Evolutionary conservation across 2,113 vertebrate species (phyloP).

Genomic region (Drymodes brunneopygia): DNA sequence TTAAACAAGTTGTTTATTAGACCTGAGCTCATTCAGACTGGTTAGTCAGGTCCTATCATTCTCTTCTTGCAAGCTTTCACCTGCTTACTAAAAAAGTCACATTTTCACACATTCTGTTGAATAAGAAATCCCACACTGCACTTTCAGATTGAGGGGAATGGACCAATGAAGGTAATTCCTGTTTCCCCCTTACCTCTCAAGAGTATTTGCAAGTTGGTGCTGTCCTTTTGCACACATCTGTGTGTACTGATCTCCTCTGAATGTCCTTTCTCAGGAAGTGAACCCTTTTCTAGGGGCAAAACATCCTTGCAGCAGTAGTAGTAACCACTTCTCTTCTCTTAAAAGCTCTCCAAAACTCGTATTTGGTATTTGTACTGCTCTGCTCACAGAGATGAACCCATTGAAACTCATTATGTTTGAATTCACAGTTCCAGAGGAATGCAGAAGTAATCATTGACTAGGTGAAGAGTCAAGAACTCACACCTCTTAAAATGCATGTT

Average conservation of each 20-base stretch:
- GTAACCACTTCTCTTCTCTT: not conserved
- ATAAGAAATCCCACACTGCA: not conserved
- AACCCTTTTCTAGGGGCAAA: not conserved
- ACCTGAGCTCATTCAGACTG: not conserved
- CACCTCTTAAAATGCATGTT: not conserved
- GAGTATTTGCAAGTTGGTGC: not conserved
- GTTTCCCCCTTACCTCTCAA: not conserved
- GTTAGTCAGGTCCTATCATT: not conserved
- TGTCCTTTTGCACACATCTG: not conserved
- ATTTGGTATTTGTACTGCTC: not conserved
- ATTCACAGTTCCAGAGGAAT: slow-evolving; percentile 10
- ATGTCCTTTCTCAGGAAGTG: not conserved
- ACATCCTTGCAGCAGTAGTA: not conserved
- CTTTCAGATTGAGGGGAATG: not conserved
- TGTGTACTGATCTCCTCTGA: not conserved
- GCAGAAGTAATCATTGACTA: slow-evolving; percentile 38
- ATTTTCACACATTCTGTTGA: not conserved
- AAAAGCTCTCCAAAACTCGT: not conserved
- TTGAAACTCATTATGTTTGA: slow-evolving; percentile 13
- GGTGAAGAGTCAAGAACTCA: slow-evolving; percentile 13
- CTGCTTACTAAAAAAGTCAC: not conserved
- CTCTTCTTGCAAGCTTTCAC: not conserved
- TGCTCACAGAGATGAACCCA: not conserved
- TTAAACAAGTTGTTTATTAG: not conserved
- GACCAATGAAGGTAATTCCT: not conserved